These are phyloP conservation scores for Euborellia annulipes DNA, from an alignment of 1,140 invertebrate species.

Conservation along the genomic window DNA sequence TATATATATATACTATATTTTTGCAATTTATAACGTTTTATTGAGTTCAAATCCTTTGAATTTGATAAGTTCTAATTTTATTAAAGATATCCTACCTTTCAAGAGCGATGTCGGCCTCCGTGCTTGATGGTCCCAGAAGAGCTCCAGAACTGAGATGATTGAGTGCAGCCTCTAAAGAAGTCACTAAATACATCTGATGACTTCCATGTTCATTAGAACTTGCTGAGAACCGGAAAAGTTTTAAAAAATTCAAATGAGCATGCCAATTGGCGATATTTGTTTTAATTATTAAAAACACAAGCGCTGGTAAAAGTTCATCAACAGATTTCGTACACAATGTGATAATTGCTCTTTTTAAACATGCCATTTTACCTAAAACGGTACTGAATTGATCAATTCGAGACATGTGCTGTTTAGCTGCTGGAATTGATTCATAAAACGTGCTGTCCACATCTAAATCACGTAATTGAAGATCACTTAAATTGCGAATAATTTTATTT, in stretches of 20 bases:
- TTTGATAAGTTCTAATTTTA: too few species aligned
- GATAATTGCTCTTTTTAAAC: conserved; percentile 51
- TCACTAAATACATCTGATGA: conserved; percentile 58
- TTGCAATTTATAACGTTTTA: too few species aligned
- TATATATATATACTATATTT: too few species aligned
- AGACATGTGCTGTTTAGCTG: conserved; percentile 56
- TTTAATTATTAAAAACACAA: conserved; percentile 66
- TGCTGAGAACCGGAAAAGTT: conserved; percentile 55
- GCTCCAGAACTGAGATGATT: conserved; percentile 52
- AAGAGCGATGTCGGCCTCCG: conserved; percentile 34
- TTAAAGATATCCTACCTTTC: too few species aligned
- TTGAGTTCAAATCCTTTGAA: too few species aligned
- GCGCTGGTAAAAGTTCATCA: conserved; percentile 62
- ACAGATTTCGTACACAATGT: conserved; percentile 44
- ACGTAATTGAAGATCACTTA: conserved; percentile 47
- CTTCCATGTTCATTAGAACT: conserved; percentile 38
- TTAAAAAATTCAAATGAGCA: conserved; percentile 61
- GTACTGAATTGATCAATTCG: conserved; percentile 53
- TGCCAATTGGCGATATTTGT: conserved; percentile 67
- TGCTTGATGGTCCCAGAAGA: conserved; percentile 33
- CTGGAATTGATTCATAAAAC: conserved; percentile 43
- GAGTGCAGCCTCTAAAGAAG: conserved; percentile 65
- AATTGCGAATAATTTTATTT: conserved; percentile 66
- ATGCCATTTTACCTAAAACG: conserved; percentile 58
- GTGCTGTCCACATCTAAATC: conserved; percentile 52